Evolutionary conservation across 2,797 vertebrate genomes (phyloP).

Genomic region (Cryptoblepharus egeriae): DNA sequence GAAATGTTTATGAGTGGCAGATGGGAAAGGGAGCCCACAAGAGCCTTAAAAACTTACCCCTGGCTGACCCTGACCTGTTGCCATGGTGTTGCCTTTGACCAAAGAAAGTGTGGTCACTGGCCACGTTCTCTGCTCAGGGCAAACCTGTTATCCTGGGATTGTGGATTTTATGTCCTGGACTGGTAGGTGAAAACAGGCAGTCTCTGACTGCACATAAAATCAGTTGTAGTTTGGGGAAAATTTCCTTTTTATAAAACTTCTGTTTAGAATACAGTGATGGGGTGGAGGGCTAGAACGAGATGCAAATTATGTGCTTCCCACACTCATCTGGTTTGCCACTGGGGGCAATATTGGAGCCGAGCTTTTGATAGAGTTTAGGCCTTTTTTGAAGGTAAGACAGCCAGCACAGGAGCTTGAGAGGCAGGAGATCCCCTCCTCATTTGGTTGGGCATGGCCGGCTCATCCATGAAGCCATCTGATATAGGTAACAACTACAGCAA

Average conservation of each 20-base stretch:
- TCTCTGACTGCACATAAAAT: no score
- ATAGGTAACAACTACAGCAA: no score
- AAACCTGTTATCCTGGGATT: neutral
- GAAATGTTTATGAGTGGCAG: slow-evolving; percentile 14
- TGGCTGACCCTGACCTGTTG: neutral
- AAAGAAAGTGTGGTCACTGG: neutral
- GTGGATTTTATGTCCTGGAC: neutral
- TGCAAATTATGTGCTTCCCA: neutral
- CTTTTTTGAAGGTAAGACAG: no score
- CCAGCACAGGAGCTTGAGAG: no score
- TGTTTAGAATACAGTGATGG: neutral
- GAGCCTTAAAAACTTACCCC: slow-evolving; percentile 11
- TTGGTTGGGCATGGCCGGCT: no score
- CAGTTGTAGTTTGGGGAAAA: accelerated
- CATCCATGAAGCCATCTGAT: no score
- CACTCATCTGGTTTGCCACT: no score
- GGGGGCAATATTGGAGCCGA: neutral
- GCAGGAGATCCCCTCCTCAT: no score
- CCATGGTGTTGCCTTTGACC: slow-evolving; percentile 15
- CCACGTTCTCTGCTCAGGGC: neutral
- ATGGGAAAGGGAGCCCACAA: slow-evolving; percentile 12
- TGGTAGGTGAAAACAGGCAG: neutral
- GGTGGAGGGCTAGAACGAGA: no score
- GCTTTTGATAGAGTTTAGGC: no score
- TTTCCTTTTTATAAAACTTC: no score